Evolutionary conservation across 2,113 vertebrate genomes (phyloP), one percentile per base, ranked within the genome.

Genomic region (Manacus vitellinus): DNA sequence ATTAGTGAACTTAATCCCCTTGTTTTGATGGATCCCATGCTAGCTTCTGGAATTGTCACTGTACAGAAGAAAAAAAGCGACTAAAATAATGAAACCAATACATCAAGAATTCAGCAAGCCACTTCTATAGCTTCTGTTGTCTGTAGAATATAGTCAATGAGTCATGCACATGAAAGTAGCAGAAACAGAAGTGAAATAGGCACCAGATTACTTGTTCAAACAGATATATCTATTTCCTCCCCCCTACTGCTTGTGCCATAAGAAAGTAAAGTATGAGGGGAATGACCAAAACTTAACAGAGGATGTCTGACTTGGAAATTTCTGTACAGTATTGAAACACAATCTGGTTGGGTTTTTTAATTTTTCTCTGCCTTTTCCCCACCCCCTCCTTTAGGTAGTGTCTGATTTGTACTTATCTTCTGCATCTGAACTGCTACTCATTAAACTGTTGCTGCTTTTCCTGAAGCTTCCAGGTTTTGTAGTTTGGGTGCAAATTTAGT

Each of bases 301-400:
- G 89, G 87, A 62, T 47, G 2, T 39, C n/a, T 28, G n/a, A 14
- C 21, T 30, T 83, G 46, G 12, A 83, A 63, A 66, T 72, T 31
- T 68, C 11, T 8, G 8, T 15, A 47, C 47, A 15, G 44, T 44
- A 85, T 72, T 43, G 28, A 58, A 89, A 62, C 9, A 18, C 2
- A 55, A 61, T 2, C 2, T 73, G 13, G 4, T 43, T 46, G 16
- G 14, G 7, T 22, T 56, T 56, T 59, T 59, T 35, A 4, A 24
- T 9, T 54, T 67, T 5, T 14, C 5, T 11, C 28, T 82, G 10
- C 8, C 5, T 52, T 65, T n/a, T 20, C 9, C 25, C 10, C 24
- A 11, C 10, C 27, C 14, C 4, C 4, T 16, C 3, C 33, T 55
- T 80, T 43, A n/a, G 5, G 1, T 30, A 10, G 2, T n/a, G 12